Evolutionary conservation across 37 sponge, comb jelly and placozoan species (phyloP).

Genomic region (Halichondria panicea): DNA sequence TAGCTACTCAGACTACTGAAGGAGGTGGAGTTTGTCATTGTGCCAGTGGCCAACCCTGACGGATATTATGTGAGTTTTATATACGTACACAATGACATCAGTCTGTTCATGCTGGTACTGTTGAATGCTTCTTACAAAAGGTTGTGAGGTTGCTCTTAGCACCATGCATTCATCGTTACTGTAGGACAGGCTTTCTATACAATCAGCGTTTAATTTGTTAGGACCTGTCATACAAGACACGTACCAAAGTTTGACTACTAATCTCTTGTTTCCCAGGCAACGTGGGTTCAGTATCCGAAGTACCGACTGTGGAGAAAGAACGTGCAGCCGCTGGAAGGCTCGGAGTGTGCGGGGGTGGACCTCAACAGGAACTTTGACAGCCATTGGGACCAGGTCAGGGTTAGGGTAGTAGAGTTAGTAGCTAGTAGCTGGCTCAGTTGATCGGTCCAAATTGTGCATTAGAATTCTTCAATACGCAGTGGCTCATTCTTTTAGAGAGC

Average conservation of each 20-base stretch:
- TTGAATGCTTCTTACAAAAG: neutral
- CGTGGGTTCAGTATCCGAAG: slow-evolving; percentile 67
- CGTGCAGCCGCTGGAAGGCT: neutral
- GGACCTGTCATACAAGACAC: too few species aligned
- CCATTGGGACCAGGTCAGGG: slow-evolving; percentile 59
- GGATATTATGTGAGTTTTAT: slow-evolving; percentile 65
- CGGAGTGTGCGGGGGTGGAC: slow-evolving; percentile 70
- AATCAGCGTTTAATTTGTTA: too few species aligned
- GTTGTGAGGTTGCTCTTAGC: neutral
- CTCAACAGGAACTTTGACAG: slow-evolving; percentile 74
- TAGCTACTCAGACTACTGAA: slow-evolving; percentile 37
- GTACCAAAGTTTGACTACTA: too few species aligned
- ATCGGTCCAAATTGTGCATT: too few species aligned
- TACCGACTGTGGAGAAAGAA: slow-evolving; percentile 86
- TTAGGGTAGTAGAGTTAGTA: too few species aligned
- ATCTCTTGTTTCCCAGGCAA: slow-evolving; percentile 32
- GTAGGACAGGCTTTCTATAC: too few species aligned
- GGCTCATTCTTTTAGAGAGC: too few species aligned
- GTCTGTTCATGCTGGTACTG: neutral
- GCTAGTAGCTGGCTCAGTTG: too few species aligned
- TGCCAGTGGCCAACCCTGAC: slow-evolving; percentile 85
- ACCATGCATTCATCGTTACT: neutral
- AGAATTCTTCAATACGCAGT: too few species aligned
- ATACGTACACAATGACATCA: neutral
- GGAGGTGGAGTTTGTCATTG: slow-evolving; percentile 62